Conservation (phyloP, 1,140 invertebrate genomes). For the Parasteatoda tepidariorum region DNA sequence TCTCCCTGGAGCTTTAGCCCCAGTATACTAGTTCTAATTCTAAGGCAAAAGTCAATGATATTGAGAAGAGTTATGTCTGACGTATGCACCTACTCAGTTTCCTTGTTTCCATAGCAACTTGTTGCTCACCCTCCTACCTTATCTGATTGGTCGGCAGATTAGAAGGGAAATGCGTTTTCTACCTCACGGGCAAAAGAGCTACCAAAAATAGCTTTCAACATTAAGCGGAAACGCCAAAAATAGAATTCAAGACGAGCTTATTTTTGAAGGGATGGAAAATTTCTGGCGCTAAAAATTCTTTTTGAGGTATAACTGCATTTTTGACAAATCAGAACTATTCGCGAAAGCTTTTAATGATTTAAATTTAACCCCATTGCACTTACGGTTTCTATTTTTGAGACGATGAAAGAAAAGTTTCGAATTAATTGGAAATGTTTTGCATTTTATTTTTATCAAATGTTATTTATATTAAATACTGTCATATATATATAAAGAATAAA, state of each 20-base stretch:
- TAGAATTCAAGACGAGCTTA: slow-evolving; percentile 26
- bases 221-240: slow-evolving; percentile 39
- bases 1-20: neutral
- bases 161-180: slow-evolving; percentile 8
- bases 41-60: slow-evolving; percentile 35
- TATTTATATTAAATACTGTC: too few species aligned
- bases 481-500: too few species aligned
- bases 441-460: too few species aligned
- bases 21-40: neutral
- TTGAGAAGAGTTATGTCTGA: slow-evolving; percentile 29
- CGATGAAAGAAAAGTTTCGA: too few species aligned
- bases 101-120: slow-evolving; percentile 49
- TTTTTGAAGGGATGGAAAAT: slow-evolving; percentile 4
- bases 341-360: too few species aligned
- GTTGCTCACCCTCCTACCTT: slow-evolving; percentile 41
- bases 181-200: slow-evolving; percentile 10
- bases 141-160: slow-evolving; percentile 43
- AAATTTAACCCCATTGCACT: too few species aligned
- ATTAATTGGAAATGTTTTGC: too few species aligned
- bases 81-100: neutral
- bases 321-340: too few species aligned
- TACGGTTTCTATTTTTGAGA: too few species aligned
- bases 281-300: slow-evolving; percentile 33
- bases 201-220: slow-evolving; percentile 31
- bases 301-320: too few species aligned